Conservation (phyloP, 1,140 invertebrate species). For the Drosophila watanabei region DNA sequence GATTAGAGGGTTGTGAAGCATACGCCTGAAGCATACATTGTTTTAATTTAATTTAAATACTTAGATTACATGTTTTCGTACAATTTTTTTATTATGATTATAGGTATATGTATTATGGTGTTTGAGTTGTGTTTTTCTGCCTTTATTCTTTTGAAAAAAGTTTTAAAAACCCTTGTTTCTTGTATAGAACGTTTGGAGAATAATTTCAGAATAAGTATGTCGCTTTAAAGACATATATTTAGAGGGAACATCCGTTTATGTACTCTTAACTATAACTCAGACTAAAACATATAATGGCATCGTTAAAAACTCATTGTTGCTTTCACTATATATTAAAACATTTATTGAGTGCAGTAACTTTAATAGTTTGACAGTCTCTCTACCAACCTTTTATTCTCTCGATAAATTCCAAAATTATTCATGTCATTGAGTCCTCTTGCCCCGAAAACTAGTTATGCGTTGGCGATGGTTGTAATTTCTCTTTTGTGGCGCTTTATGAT, state of each 20-base stretch:
- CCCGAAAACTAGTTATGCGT: conserved; percentile 35
- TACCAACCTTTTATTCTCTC: not conserved
- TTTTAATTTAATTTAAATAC: not conserved
- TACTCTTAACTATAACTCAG: too few species aligned
- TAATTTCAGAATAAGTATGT: not conserved
- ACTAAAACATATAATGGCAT: too few species aligned
- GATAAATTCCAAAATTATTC: conserved; percentile 8
- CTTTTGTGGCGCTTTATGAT: conserved; percentile 52
- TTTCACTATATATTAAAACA: not conserved
- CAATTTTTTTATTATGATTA: not conserved
- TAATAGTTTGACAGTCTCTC: not conserved
- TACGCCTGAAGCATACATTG: not conserved
- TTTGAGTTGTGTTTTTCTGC: too few species aligned
- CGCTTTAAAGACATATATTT: not conserved
- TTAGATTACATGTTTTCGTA: not conserved
- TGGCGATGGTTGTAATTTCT: conserved; percentile 52
- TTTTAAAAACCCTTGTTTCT: too few species aligned
- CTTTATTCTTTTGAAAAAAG: too few species aligned
- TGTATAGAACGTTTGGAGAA: not conserved
- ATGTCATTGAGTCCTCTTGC: conserved; percentile 2
- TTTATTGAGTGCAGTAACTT: not conserved
- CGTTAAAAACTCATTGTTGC: not conserved
- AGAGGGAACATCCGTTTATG: too few species aligned
- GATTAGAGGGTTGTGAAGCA: conserved; percentile 6
- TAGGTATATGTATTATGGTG: too few species aligned